Evolutionary conservation across 2,113 vertebrate species (phyloP), one percentile per base, ranked within the genome.

Genomic region (Pogona vitticeps): DNA sequence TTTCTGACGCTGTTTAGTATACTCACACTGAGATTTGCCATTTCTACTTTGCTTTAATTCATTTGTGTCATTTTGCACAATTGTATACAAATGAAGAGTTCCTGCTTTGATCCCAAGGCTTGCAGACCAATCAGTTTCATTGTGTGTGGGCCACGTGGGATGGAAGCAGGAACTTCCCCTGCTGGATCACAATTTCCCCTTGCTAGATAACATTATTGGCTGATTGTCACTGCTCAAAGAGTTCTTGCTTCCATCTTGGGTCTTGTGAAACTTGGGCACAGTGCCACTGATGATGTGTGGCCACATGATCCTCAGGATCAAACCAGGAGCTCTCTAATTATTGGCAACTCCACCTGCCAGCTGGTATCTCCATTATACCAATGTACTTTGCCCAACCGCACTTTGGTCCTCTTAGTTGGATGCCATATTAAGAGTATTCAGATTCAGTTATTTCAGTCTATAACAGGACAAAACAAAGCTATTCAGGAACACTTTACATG

Each of bases 21-120:
- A 40, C 75, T 58, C 86, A 85, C 82, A 9, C 21, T 5, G 9
- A 73, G 33, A 86, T 91, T 67, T 46, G 21, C 58, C 84, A 83
- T 71, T 28, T 73, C 1, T 13, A 1, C 5, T 58, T 76, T 3
- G 38, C 2, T 0, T 90, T 84, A 46, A 84, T 73, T 81, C 28
- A 73, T 3, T 10, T 0, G 2, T 46, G 31, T 58, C 31, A 2
- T 83, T 91, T 86, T 38, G 3, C 6, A 78, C 10, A 63, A 21
- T 20, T 63, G 26, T 17, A 21, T 61, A 65, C 67, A 80, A 13
- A 63, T 52, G 10, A 52, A 52, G 10, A 6, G 46, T 75, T 17
- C 71, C 36, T 73, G 71, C 17, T 40, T 38, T 7, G 33, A 40
- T 38, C 23, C 8, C 21, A 75, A 26, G 46, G 5, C 10, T 52